These are phyloP conservation scores for Micromesistius poutassou DNA, from an alignment of 2,797 vertebrate species.

Conservation along the genomic window DNA sequence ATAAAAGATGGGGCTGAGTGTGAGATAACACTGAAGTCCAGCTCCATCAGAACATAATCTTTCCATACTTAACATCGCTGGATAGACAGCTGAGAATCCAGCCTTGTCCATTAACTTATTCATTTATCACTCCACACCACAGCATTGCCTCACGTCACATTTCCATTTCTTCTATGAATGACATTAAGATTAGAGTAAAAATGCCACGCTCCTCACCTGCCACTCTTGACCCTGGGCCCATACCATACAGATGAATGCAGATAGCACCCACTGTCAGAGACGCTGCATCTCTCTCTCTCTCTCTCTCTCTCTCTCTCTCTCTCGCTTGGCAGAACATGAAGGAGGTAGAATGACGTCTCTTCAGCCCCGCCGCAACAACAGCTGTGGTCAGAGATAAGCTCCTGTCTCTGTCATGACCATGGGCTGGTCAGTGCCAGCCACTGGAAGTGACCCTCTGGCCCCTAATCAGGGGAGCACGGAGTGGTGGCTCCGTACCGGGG, in stretches of 20 bases:
- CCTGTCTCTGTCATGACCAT: conserved; percentile 55
- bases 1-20: not conserved
- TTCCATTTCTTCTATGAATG: conserved; percentile 43
- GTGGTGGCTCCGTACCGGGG: conserved; percentile 33
- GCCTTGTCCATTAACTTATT: conserved; percentile 30
- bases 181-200: conserved; percentile 54
- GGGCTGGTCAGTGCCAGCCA: conserved; percentile 40
- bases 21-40: conserved; percentile 20
- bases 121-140: conserved; percentile 35
- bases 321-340: conserved; percentile 27
- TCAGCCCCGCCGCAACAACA: conserved; percentile 68
- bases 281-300: conserved; percentile 31
- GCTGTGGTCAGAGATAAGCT: conserved; percentile 66
- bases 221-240: too few relatives aligned
- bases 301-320: conserved; percentile 8
- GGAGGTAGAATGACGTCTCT: conserved; percentile 56
- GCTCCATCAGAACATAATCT: not conserved
- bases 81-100: conserved; percentile 35
- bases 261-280: conserved; percentile 48
- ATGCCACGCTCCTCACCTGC: conserved; percentile 15
- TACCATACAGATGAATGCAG: conserved; percentile 47
- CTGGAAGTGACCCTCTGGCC: conserved; percentile 57
- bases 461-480: conserved; percentile 53
- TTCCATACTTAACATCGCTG: conserved; percentile 12
- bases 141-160: conserved; percentile 25